Percentiles rank a stretch among this genome's conserved stretches.
Evolutionary conservation across 2,888 invertebrate species (phyloP).

Genomic region (Epirrhoe tristata): DNA sequence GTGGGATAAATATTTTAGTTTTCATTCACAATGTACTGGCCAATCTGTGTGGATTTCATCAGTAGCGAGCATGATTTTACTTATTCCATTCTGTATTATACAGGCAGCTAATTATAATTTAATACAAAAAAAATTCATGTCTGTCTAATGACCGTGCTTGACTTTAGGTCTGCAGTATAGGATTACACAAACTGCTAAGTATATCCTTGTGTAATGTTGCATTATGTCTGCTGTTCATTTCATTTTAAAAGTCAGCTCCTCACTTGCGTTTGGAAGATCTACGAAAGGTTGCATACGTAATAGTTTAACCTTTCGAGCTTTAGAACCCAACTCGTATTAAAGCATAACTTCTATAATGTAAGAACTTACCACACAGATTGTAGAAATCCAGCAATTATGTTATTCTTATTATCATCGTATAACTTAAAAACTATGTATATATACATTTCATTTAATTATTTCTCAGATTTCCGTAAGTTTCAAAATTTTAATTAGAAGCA

Average conservation of each 20-base stretch:
- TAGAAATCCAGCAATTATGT: not conserved
- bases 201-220: not conserved
- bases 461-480: conserved; percentile 47
- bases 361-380: conserved; percentile 3
- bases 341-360: no score
- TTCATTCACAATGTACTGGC: not conserved
- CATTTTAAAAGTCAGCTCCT: not conserved
- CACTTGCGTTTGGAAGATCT: not conserved
- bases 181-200: not conserved
- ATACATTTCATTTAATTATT: conserved; percentile 64
- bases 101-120: not conserved
- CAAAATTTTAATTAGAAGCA: conserved; percentile 55
- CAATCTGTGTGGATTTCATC: not conserved
- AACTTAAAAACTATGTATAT: conserved; percentile 49
- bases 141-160: not conserved
- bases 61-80: not conserved
- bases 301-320: no score
- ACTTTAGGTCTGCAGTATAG: not conserved
- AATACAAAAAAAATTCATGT: not conserved
- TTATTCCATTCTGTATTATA: not conserved
- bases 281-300: not conserved
- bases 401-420: conserved; percentile 3
- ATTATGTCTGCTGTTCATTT: not conserved
- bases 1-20: not conserved
- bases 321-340: no score